Base-by-base conservation (phyloP, 2,888 invertebrate species). In the Acrobasis suavella region DNA sequence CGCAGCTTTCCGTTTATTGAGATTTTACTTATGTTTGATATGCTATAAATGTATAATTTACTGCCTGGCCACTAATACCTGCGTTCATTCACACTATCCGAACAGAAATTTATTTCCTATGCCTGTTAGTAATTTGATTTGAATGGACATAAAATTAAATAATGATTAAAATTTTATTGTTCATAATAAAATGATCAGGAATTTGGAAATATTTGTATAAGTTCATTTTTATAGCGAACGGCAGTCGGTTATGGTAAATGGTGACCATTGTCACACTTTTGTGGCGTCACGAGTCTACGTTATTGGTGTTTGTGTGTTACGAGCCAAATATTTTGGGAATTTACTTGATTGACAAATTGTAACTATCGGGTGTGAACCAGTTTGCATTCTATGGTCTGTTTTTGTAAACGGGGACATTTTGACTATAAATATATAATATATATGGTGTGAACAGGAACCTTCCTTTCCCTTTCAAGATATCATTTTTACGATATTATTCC, bases 11-110 rank as follows among this genome's bases (percentile, higher is more conserved):
- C 75, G 77, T 87, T 83, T 85, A 88, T 87, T 85, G 85, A 81
- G 82, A 80, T 86, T 89, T 89, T 87, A 89, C 85, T 79, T 80
- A 82, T 82, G 77, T 87, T 86, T 87, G 87, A 89, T 89, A 86
- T 77, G 84, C 85, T 78, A 87, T 89, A 89, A 89, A 89, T 89
- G 80, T 84, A 78, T 85, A 87, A 83, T 90, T 90, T 90, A 90
- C 87, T 77, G 77, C 82, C 72, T 70, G 72, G 73, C 74, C 80
- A 79, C 86, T 89, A 88, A 89, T 87, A 85, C 80, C 83, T 82
- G 79, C 87, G 89, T 88, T 84, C 83, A 80, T 86, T 81, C 81
- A 78, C 83, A 90, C 89, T 89, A 89, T 87, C 79, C 71, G 76
- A 72, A 80, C 78, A 75, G 77, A 81, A 85, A 86, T 88, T 87